These are phyloP conservation scores for Fulica atra DNA, from an alignment of 2,113 vertebrate species.

Conservation along the genomic window DNA sequence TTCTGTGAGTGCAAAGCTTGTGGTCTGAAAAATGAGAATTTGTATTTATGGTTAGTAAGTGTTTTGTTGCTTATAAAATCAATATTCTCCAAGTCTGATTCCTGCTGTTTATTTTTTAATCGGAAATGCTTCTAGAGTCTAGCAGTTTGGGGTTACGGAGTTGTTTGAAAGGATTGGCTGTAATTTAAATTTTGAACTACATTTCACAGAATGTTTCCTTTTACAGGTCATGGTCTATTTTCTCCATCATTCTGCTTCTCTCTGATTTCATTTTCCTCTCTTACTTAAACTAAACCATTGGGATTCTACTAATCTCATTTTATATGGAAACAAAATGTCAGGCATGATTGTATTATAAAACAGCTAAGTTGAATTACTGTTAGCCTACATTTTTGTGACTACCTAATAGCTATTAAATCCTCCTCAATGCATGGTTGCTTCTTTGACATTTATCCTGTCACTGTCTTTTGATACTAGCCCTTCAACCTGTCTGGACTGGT, in stretches of 20 bases:
- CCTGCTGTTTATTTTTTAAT: background rate
- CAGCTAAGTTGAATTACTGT: background rate
- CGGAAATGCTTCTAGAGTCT: background rate
- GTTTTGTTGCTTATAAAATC: background rate
- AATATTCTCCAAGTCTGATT: background rate
- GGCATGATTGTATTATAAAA: accelerated
- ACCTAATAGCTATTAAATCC: background rate
- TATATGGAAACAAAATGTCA: background rate
- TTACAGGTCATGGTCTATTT: background rate
- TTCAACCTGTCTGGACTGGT: background rate
- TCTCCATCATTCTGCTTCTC: background rate
- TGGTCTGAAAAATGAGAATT: background rate
- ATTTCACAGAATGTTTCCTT: background rate
- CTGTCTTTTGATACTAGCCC: background rate
- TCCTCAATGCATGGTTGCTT: background rate
- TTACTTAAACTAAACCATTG: background rate
- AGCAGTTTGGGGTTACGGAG: background rate
- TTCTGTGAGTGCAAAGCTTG: background rate
- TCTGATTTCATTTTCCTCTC: background rate
- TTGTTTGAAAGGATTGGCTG: background rate
- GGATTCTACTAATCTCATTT: background rate
- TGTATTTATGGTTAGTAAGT: background rate
- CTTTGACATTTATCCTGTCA: background rate
- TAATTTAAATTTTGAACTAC: background rate
- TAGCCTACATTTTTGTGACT: background rate